Evolutionary conservation across 2,113 vertebrate species (phyloP).

Genomic region (Artemisiospiza belli): DNA sequence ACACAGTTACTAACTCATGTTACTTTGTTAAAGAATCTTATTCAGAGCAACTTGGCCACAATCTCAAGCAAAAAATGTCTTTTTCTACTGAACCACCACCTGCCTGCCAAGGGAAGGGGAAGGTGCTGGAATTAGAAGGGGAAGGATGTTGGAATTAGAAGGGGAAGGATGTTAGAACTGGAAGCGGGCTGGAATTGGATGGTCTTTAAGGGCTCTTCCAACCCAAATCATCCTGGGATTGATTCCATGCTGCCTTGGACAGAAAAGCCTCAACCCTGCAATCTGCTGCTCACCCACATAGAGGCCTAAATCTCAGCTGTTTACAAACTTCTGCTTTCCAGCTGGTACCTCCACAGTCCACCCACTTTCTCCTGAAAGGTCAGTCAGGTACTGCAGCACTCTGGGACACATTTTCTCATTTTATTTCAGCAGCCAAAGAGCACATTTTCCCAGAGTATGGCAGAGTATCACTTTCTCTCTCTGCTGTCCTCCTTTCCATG

Average conservation of each 20-base stretch:
- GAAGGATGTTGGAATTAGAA: neutral
- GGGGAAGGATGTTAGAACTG: neutral
- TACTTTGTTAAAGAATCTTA: neutral
- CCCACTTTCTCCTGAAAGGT: neutral
- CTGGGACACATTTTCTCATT: neutral
- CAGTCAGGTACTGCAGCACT: neutral
- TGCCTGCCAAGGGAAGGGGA: neutral
- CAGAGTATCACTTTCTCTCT: neutral
- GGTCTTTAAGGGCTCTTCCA: neutral
- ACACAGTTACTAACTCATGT: neutral
- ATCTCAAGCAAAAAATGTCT: neutral
- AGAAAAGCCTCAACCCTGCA: neutral
- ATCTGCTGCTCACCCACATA: too few relatives aligned
- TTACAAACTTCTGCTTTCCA: neutral
- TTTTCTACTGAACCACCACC: neutral
- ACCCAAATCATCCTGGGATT: neutral
- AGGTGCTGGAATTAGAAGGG: neutral
- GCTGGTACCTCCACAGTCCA: neutral
- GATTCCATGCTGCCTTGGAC: neutral
- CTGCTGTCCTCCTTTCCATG: neutral
- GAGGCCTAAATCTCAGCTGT: neutral
- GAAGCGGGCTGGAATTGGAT: neutral
- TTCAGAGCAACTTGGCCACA: neutral
- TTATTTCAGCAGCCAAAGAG: neutral
- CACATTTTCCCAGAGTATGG: neutral